Evolutionary conservation across 2,888 invertebrate genomes (phyloP).

Genomic region (Lapara coniferarum): DNA sequence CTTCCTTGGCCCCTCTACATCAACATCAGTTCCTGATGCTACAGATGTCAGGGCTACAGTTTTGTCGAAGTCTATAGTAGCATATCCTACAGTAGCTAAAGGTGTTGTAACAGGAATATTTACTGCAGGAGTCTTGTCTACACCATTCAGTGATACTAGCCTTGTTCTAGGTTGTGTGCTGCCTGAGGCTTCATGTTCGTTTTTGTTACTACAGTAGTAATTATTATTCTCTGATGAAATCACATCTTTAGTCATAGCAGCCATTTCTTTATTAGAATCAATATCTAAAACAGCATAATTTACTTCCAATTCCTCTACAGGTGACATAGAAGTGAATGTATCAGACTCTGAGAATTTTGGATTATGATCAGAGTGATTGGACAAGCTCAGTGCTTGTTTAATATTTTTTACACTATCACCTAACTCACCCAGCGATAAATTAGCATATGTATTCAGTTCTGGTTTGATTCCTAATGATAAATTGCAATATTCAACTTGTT

Average conservation of each 20-base stretch:
- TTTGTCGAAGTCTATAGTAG: conserved; percentile 96
- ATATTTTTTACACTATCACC: conserved; percentile 60
- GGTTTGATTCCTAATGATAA: conserved; percentile 58
- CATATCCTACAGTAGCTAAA: conserved; percentile 87
- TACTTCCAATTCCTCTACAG: conserved; percentile 75
- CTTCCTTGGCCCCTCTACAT: conserved; percentile 89
- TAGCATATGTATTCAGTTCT: conserved; percentile 73
- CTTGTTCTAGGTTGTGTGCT: conserved; percentile 60
- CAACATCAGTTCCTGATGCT: conserved; percentile 87
- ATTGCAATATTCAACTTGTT: conserved; percentile 73
- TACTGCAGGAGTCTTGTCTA: conserved; percentile 54
- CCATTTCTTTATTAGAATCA: conserved; percentile 80
- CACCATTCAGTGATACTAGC: conserved; percentile 65
- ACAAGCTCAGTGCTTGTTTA: conserved; percentile 53
- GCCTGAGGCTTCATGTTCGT: conserved; percentile 61
- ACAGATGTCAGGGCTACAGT: conserved; percentile 94
- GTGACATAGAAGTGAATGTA: conserved; percentile 70
- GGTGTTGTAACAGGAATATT: conserved; percentile 79
- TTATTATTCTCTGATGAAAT: conserved; percentile 65
- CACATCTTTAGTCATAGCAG: conserved; percentile 52
- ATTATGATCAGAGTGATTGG: conserved; percentile 51
- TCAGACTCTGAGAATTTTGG: conserved; percentile 76
- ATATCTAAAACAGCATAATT: conserved; percentile 93
- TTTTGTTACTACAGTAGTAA: conserved; percentile 61
- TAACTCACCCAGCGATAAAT: conserved; percentile 68